A percentile compares a stretch with the other conserved stretches of the same genome.
phyloP scores from a whole-genome alignment of 2,797 vertebrate genomes.

The Erithacus rubecula region DNA sequence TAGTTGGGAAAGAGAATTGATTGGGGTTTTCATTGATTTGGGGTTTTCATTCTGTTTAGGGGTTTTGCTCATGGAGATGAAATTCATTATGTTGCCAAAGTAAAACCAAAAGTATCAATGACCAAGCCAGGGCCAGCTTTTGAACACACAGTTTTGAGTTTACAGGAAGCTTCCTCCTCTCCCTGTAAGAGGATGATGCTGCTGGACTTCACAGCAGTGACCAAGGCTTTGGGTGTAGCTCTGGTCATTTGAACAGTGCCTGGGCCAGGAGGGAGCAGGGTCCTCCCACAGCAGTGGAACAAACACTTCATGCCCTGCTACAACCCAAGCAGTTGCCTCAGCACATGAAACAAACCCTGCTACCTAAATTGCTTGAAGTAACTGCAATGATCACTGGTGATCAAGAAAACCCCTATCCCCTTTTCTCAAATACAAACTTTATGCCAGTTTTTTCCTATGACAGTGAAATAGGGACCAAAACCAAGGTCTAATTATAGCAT shows the following conservation, averaged over 20 bases:
- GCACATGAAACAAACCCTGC: background rate
- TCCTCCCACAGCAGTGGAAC: background rate
- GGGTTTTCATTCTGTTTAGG: background rate
- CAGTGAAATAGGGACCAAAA: background rate
- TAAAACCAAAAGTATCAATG: background rate
- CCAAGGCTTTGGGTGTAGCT: background rate
- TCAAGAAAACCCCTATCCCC: background rate
- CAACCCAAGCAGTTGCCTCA: background rate
- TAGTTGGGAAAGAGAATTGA: background rate
- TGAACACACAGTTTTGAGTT: background rate
- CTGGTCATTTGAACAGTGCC: background rate
- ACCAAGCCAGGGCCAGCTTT: background rate
- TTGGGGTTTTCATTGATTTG: background rate
- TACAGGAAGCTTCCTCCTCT: background rate
- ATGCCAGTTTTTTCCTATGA: background rate
- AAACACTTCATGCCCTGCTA: background rate
- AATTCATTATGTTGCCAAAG: background rate
- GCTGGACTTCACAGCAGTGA: background rate
- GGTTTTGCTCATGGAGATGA: background rate
- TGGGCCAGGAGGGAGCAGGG: background rate
- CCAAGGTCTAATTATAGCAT: background rate
- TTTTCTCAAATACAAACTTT: background rate
- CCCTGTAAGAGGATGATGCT: background rate
- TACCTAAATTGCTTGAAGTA: background rate
- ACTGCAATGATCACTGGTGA: background rate